Evolutionary conservation across 2,113 vertebrate species (phyloP), one percentile per base, ranked within the genome.

Genomic region (Odocoileus hemionus): DNA sequence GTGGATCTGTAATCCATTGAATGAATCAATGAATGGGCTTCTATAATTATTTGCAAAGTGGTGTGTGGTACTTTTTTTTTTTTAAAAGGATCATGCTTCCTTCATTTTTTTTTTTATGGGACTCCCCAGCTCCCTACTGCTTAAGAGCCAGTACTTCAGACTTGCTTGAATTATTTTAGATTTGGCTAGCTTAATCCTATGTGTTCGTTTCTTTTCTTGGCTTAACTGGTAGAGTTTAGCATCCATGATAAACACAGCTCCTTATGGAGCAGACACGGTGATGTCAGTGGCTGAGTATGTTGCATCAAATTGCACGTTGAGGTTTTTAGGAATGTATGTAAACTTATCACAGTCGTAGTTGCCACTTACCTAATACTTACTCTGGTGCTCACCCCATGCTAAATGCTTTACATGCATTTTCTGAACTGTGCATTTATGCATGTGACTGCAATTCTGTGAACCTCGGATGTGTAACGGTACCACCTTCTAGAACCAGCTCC

Each of bases 241-340:
- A 2, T 96, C 93, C 88, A 33, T 67, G 83, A 70, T 94, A 96
- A 96, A 95, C 93, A 88, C 21, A 83, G 50, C 85, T 94, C 79
- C 89, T 76, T 86, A 58, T 58, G 78, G 67, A 57, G 61, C 61
- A 95, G 96, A 94, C 67, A 54, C 30, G 3, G 14, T 96, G 98
- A 97, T 89, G 76, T 94, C 96, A 98, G 94, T 94, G 97, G 96
- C 96, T 92, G 91, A 88, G 96, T 47, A 90, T 86, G 93, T 84
- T 74, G 36, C 52, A 78, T 87, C 96, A 94, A 97, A 97, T 96
- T 97, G 94, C 90, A 87, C 26, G 74, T 64, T 94, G 79, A 96
- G 61, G 47, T 39, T 94, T 92, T 84, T 39, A 80, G 86, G 30
- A 57, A 39, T 57, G 33, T 36, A 28, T 92, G 64, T 74, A 70